Evolutionary conservation across 2,888 invertebrate species (phyloP).

Genomic region (Hypsopygia costalis): DNA sequence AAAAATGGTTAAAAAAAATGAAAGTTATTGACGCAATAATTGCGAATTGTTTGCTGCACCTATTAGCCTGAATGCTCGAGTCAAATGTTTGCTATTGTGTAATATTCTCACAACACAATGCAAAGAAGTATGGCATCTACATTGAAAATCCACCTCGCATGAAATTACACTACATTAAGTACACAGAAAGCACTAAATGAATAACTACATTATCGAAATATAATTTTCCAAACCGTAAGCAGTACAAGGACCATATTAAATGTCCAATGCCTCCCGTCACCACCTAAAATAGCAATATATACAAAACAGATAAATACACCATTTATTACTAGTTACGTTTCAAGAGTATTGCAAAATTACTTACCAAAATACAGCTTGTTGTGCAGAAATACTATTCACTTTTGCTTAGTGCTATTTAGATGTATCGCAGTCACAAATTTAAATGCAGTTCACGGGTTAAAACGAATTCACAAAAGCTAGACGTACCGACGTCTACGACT

Average conservation of each 20-base stretch:
- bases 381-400: background rate
- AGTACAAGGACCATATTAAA: conserved; percentile 17
- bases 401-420: background rate
- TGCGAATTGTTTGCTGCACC: background rate
- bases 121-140: too few species aligned
- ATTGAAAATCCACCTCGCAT: too few species aligned
- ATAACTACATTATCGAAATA: background rate
- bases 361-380: background rate
- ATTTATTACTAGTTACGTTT: conserved; percentile 1
- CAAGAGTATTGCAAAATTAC: background rate
- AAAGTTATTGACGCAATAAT: background rate
- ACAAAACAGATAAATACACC: conserved; percentile 29
- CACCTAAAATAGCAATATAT: conserved; percentile 66
- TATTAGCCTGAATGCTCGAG: background rate
- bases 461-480: too few species aligned
- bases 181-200: background rate
- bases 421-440: too few species aligned
- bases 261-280: conserved; percentile 38
- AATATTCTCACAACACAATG: conserved; percentile 2
- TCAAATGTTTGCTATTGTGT: background rate
- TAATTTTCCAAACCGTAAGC: conserved; percentile 9
- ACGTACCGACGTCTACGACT: too few species aligned
- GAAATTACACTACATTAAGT: conserved; percentile 1
- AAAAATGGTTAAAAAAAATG: too few species aligned
- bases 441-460: too few species aligned